Conservation (phyloP, 2,113 vertebrate genomes). For the Furnarius figulus region DNA sequence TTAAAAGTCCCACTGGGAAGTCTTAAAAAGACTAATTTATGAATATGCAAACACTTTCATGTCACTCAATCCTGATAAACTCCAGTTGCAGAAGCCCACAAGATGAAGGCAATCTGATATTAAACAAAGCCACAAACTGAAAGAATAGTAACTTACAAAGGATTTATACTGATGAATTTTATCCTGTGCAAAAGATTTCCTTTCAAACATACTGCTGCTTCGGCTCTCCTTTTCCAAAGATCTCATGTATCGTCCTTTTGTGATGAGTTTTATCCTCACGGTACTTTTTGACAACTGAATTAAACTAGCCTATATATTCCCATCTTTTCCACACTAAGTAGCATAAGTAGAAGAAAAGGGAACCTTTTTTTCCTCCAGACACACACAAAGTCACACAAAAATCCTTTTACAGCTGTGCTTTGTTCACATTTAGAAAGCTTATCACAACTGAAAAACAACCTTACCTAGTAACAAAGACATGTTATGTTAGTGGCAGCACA, state of each 20-base stretch:
- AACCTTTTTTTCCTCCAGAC: not conserved
- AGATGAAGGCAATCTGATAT: slow-evolving; percentile 2
- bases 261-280: not conserved
- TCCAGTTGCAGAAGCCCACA: not conserved
- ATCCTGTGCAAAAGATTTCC: not conserved
- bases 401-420: not conserved
- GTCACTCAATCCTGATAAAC: slow-evolving; percentile 26
- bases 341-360: not conserved
- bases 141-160: not conserved
- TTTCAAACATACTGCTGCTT: not conserved
- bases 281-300: not conserved
- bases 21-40: slow-evolving; percentile 38
- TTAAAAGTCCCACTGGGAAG: slow-evolving; percentile 30
- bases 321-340: not conserved
- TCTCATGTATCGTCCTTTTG: not conserved
- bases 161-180: not conserved
- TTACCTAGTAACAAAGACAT: not conserved
- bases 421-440: not conserved
- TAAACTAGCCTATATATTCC: not conserved
- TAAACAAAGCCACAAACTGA: slow-evolving; percentile 16
- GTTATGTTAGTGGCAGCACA: accelerated
- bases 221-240: not conserved
- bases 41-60: slow-evolving; percentile 23
- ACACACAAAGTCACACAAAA: not conserved
- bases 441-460: not conserved